Evolutionary conservation across 2,797 vertebrate genomes (phyloP).

Genomic region (Cossypha polioptera): DNA sequence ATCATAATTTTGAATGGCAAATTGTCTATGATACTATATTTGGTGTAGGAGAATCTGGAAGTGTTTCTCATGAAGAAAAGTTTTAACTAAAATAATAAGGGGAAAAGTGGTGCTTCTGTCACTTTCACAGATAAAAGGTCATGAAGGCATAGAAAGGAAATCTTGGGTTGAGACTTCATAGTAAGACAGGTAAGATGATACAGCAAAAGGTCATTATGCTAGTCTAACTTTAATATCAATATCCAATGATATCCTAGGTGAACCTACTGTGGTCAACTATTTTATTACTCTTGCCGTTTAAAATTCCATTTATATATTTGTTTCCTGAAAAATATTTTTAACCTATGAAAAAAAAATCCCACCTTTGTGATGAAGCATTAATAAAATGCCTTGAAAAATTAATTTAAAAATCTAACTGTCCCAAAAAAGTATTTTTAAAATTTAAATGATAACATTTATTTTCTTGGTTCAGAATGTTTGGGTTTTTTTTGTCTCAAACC

Average conservation of each 20-base stretch:
- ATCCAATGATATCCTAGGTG: not conserved
- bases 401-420: fast-evolving
- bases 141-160: not conserved
- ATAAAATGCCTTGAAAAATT: not conserved
- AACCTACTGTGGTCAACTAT: not conserved
- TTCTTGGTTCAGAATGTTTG: not conserved
- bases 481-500: not conserved
- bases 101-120: not conserved
- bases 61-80: not conserved
- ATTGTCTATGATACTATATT: not conserved
- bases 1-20: not conserved
- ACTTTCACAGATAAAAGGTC: not conserved
- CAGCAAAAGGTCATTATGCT: not conserved
- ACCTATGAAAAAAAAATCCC: not conserved
- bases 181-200: no score
- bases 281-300: not conserved
- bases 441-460: not conserved
- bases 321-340: not conserved
- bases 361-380: fast-evolving
- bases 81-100: not conserved
- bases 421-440: not conserved
- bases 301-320: not conserved
- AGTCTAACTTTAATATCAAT: not conserved
- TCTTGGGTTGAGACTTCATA: not conserved
- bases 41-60: not conserved